phyloP scores from a whole-genome alignment of 2,113 vertebrate genomes.

The Hippocampus barbouri region DNA sequence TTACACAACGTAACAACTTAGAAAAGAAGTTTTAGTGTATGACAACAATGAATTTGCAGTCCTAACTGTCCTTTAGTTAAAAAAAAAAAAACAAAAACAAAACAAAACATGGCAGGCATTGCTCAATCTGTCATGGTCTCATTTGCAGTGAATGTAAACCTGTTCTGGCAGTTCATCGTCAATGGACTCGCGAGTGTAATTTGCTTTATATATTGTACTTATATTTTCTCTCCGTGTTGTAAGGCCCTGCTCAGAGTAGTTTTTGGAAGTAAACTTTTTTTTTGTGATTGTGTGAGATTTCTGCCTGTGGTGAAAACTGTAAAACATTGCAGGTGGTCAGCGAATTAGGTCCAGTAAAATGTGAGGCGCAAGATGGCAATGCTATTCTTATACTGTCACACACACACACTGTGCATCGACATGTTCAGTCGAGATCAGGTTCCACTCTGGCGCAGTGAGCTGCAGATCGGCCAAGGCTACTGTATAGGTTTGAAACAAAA shows the following conservation, averaged over 20 bases:
- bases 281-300: conserved; percentile 6
- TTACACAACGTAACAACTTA: too few relatives aligned
- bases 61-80: neutral
- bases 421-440: conserved; percentile 21
- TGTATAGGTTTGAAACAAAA: conserved; percentile 26
- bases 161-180: neutral
- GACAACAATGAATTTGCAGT: neutral
- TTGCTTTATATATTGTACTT: too few relatives aligned
- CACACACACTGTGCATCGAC: neutral
- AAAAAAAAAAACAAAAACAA: too few relatives aligned
- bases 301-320: conserved; percentile 26
- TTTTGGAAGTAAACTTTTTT: too few relatives aligned
- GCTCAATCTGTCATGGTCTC: neutral
- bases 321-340: conserved; percentile 35
- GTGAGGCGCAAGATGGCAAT: conserved; percentile 19
- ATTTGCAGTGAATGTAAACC: neutral
- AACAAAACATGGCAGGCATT: neutral
- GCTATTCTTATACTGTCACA: conserved; percentile 31
- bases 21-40: too few relatives aligned
- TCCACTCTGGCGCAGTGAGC: conserved; percentile 27
- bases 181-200: neutral
- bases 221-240: too few relatives aligned
- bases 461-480: conserved; percentile 11
- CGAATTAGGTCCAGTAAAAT: conserved; percentile 18
- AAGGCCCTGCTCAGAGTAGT: too few relatives aligned